Evolutionary conservation across 1,140 invertebrate species (phyloP).

Genomic region (Zeugodacus cucurbitae): DNA sequence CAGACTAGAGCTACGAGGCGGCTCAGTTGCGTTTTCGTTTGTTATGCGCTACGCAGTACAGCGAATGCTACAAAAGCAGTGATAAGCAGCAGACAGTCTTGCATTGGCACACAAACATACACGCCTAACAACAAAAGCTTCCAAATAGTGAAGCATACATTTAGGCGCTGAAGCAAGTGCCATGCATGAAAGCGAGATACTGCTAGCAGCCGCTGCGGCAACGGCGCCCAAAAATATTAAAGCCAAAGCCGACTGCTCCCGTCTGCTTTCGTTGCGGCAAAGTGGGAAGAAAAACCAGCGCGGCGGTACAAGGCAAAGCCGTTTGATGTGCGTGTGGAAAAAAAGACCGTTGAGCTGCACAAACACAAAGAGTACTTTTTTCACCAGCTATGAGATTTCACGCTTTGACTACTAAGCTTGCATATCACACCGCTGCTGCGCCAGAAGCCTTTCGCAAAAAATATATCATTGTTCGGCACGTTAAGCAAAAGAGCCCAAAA

Average conservation of each 20-base stretch:
- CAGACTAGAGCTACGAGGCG: no score
- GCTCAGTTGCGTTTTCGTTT: neutral
- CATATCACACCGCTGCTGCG: neutral
- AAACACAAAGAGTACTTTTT: slow-evolving; percentile 15
- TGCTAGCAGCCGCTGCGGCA: neutral
- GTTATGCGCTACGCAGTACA: neutral
- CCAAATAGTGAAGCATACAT: neutral
- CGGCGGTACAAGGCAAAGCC: neutral
- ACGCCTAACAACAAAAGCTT: neutral
- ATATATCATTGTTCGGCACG: neutral
- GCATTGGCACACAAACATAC: neutral
- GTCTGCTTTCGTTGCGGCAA: neutral
- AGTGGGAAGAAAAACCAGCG: neutral
- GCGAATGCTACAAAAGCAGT: slow-evolving; percentile 2
- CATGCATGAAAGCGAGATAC: neutral
- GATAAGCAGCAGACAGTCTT: neutral
- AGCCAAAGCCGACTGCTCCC: neutral
- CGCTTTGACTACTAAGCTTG: neutral
- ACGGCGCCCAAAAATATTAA: neutral
- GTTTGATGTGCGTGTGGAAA: slow-evolving; percentile 24
- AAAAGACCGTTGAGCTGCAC: neutral
- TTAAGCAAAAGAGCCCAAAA: neutral
- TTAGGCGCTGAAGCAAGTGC: neutral
- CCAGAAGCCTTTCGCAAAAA: neutral
- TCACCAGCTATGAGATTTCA: neutral